Base-by-base conservation (phyloP, 2,888 invertebrate species). In the Ophion obscuratus region DNA sequence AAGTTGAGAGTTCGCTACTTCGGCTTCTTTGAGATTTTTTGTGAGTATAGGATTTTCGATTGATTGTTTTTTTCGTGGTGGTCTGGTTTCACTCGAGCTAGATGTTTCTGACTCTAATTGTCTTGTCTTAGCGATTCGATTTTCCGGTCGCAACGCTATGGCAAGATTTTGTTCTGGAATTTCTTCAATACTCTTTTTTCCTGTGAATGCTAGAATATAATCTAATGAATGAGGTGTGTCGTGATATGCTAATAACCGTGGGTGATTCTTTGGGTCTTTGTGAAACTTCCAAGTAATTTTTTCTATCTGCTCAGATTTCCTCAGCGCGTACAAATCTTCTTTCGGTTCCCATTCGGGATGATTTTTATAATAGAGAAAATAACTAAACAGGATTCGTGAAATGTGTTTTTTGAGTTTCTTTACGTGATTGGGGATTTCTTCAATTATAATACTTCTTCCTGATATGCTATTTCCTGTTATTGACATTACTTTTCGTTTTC, bases 341-440 rank as follows among this genome's bases (percentile, higher is more conserved):
- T 27, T 27, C 27, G 27, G 27, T 27, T 27, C 27, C 27, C 27
- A 27, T 27, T 27, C 27, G 27, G 27, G 27, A 2, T 27, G 27
- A 27, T 27, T 27, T 27, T 27, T 27, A 27, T 27, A 27, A 27
- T 27, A 27, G 27, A 27, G 27, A 27, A 27, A 27, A 27, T 27
- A 27, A 27, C 27, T 27, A 27, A 27, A 27, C 27, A 27, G 27
- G 27, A 27, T 27, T 27, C 27, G 27, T 27, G 27, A 27, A 27
- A 27, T 27, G 27, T 27, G 27, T 27, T 27, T 27, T 27, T 27
- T 27, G 27, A 27, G 27, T 1, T 27, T 24, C 31, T 73, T 78
- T 20, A 73, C 83, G 76, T 82, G 70, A 24, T 82, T 78, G 40
- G 81, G 75, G 5, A 76, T 82, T 40, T 82, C 76, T 17, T 68